Evolutionary conservation across 2,888 invertebrate species (phyloP).

Genomic region (Teleogryllus oceanicus): DNA sequence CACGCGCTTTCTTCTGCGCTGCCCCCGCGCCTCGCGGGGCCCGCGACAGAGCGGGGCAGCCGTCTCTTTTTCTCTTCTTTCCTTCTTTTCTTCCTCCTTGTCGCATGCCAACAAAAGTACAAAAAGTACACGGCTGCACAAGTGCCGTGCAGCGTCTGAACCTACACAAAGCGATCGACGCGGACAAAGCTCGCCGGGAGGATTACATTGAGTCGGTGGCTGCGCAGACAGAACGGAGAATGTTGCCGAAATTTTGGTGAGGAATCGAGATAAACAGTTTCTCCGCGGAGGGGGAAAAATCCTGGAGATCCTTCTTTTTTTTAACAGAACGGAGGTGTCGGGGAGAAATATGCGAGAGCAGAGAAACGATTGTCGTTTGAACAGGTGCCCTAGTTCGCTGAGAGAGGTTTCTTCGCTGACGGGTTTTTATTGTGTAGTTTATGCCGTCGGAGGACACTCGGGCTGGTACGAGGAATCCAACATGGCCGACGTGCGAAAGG

Average conservation of each 20-base stretch:
- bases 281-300: neutral
- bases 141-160: neutral
- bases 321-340: slow-evolving; percentile 18
- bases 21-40: too few relatives aligned
- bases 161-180: neutral
- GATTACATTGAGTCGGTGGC: neutral
- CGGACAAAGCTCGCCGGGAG: neutral
- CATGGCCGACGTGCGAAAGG: too few relatives aligned
- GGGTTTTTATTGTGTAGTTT: neutral
- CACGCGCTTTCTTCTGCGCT: neutral
- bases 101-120: neutral
- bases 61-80: neutral
- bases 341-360: neutral
- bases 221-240: neutral
- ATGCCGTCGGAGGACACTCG: too few relatives aligned
- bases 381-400: neutral
- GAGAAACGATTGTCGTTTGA: neutral
- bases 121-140: neutral
- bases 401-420: neutral
- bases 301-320: neutral
- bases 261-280: slow-evolving; percentile 8
- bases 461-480: too few relatives aligned
- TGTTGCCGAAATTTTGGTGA: neutral
- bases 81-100: neutral
- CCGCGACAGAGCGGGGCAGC: too few relatives aligned